These are phyloP conservation scores for Acanthosepion esculentum DNA, from an alignment of 2,888 invertebrate species.

Conservation along the genomic window DNA sequence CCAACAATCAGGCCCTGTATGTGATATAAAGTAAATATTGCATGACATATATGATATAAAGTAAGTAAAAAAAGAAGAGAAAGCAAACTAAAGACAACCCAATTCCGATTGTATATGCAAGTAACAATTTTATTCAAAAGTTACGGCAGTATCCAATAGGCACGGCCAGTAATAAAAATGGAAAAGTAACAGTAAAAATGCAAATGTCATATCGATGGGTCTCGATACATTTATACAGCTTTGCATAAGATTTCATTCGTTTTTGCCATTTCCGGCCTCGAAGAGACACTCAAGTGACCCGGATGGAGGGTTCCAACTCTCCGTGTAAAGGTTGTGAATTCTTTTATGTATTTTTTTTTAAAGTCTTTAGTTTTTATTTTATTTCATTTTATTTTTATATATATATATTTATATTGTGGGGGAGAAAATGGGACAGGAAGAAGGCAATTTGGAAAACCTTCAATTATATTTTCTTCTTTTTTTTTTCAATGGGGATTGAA, in stretches of 20 bases:
- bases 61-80: neutral
- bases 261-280: slow-evolving; percentile 21
- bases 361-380: neutral
- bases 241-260: slow-evolving; percentile 22
- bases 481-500: neutral
- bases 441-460: neutral
- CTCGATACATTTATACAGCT: slow-evolving; percentile 8
- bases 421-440: neutral
- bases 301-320: slow-evolving; percentile 33
- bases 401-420: neutral
- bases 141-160: slow-evolving; percentile 33
- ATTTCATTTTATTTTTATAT: neutral
- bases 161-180: slow-evolving; percentile 33
- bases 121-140: slow-evolving; percentile 48
- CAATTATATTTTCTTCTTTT: too few relatives aligned
- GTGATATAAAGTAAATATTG: too few relatives aligned
- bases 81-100: neutral
- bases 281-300: slow-evolving; percentile 33
- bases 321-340: neutral
- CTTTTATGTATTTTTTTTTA: neutral
- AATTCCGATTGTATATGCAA: slow-evolving; percentile 42
- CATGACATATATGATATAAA: neutral
- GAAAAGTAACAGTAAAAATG: slow-evolving; percentile 33
- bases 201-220: neutral
- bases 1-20: neutral